Percentiles rank a stretch among this genome's conserved stretches.
Evolutionary conservation across 2,113 vertebrate genomes (phyloP).

Genomic region (Tamias sibiricus): DNA sequence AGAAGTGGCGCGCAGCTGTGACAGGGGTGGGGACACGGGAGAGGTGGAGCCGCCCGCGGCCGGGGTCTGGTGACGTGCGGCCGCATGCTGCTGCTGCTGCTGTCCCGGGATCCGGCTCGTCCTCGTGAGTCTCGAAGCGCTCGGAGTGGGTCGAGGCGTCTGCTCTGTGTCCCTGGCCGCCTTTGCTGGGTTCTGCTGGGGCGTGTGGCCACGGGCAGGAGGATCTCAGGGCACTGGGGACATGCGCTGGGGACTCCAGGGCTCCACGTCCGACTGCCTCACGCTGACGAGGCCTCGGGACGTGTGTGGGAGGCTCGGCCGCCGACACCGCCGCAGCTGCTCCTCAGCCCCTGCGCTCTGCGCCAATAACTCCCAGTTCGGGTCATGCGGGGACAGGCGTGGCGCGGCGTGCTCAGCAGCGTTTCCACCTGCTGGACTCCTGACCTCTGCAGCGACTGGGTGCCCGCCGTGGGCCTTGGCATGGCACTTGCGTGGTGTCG

Average conservation of each 20-base stretch:
- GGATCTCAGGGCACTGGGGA: not conserved
- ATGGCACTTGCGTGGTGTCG: not conserved
- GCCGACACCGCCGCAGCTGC: fast-evolving
- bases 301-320: not conserved
- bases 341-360: not conserved
- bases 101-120: fast-evolving
- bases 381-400: fast-evolving
- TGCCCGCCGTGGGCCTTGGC: too few relatives aligned
- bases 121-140: fast-evolving
- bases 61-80: too few relatives aligned
- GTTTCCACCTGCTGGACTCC: not conserved
- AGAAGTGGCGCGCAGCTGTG: not conserved
- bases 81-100: too few relatives aligned
- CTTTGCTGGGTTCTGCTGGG: not conserved
- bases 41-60: too few relatives aligned
- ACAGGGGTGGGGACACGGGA: not conserved
- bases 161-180: fast-evolving
- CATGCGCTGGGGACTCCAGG: not conserved
- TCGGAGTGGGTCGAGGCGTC: fast-evolving
- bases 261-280: not conserved
- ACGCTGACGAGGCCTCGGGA: not conserved
- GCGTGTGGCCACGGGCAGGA: fast-evolving
- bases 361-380: too few relatives aligned
- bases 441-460: not conserved
- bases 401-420: fast-evolving